These are phyloP conservation scores for Sphaerodactylus townsendi DNA, from an alignment of 2,113 vertebrate species.

Conservation along the genomic window DNA sequence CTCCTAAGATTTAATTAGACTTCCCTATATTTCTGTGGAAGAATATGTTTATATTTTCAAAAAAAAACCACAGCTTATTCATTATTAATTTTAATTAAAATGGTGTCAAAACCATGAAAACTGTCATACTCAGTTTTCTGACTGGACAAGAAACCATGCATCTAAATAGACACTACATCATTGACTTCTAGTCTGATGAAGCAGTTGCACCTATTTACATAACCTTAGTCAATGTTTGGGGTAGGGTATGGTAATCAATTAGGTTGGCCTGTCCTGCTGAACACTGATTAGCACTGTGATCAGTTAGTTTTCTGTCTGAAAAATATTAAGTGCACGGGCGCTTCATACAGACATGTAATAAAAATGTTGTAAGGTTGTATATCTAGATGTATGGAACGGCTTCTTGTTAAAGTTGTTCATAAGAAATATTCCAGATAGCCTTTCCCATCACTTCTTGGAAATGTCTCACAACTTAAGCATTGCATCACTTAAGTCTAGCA, in stretches of 20 bases:
- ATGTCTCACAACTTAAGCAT: not conserved
- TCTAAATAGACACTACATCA: too few relatives aligned
- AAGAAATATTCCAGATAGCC: not conserved
- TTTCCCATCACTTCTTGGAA: not conserved
- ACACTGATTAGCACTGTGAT: not conserved
- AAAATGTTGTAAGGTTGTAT: not conserved
- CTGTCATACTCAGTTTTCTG: not conserved
- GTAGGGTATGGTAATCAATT: not conserved
- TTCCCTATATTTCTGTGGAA: constrained; percentile 11
- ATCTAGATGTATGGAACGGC: fast-evolving
- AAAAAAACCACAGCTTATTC: not conserved
- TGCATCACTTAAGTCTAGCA: too few relatives aligned
- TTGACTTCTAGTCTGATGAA: not conserved
- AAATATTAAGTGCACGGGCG: not conserved
- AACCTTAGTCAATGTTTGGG: not conserved
- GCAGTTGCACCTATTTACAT: not conserved
- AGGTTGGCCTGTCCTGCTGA: not conserved
- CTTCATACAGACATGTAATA: not conserved
- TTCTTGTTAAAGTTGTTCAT: not conserved
- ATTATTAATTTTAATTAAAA: not conserved
- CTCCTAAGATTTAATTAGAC: not conserved
- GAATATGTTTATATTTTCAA: not conserved
- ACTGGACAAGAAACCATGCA: not conserved
- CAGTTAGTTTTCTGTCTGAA: not conserved
- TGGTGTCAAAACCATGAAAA: not conserved